Evolutionary conservation across 2,797 vertebrate genomes (phyloP), one percentile per base, ranked within the genome.

Genomic region (Rhinoraja longicauda): DNA sequence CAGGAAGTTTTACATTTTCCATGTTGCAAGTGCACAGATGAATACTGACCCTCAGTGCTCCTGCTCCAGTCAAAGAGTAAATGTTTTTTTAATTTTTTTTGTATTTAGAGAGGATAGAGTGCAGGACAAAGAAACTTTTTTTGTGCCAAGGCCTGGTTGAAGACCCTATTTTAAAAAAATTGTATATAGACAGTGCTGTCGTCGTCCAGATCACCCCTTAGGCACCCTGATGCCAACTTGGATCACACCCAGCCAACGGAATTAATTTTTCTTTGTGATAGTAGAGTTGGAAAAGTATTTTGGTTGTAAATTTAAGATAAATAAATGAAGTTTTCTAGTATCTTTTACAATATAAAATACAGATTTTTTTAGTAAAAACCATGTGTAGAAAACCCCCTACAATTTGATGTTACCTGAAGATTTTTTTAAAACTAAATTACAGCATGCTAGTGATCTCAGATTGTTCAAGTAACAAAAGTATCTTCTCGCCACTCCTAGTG

Each of bases 241-340:
- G n/a, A 67, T 88, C 62, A 67, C 15, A 67, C 36, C 84, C 84
- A 88, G 62, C 32, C 84, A 88, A 62, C 84, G 67, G n/a, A 67
- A 88, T 88, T 32, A 29, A 67, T 67, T 19, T 88, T 88, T 64
- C 62, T 67, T 84, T 88, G 84, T 88, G n/a, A 88, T 88, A 62
- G 29, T 88, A 88, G 59, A 64, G 17, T 88, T 67, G n/a, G 59
- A 88, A 36, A 67, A 67, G 19, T 88, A 67, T 36, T 88, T 88
- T 67, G 12, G 84, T 88, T 88, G 84, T 88, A 88, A 64, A 88
- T 88, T 88, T 88, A 36, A 88, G 62, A 84, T 29, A 84, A 62
- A 88, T 32, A 82, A 67, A 67, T 67, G 59, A 88, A 10, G 59
- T 67, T 64, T 64, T 77, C 62, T 73, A 88, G 21, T 88, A 67